A percentile compares a stretch with the other conserved stretches of the same genome.
Evolutionary conservation across 37 sponge, comb jelly and placozoan genomes (phyloP).

Genomic region (Cladorhizidae sp.): DNA sequence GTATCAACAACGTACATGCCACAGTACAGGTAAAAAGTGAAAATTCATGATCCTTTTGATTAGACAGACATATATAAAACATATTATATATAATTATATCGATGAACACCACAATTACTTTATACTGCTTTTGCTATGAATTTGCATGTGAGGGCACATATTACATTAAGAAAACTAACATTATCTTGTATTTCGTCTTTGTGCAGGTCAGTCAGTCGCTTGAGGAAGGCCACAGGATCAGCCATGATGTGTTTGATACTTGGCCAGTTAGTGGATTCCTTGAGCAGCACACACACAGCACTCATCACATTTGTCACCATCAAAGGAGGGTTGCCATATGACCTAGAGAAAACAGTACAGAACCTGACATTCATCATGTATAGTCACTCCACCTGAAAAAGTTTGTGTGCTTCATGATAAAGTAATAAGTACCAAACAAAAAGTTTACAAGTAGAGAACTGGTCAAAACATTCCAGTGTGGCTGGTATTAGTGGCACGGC

Average conservation of each 20-base stretch:
- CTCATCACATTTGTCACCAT: slow-evolving; percentile 83
- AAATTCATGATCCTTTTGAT: no score
- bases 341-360: slow-evolving; percentile 13
- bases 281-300: slow-evolving; percentile 74
- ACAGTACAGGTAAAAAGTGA: no score
- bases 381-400: background rate
- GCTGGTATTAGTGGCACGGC: no score
- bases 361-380: background rate
- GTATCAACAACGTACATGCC: no score
- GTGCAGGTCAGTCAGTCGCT: slow-evolving; percentile 45
- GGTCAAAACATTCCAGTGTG: no score
- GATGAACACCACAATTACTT: no score
- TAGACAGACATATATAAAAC: no score
- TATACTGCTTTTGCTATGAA: no score
- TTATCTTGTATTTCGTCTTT: slow-evolving; percentile 61
- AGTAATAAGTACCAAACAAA: background rate
- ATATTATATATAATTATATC: no score
- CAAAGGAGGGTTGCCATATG: slow-evolving; percentile 70
- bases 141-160: no score
- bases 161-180: slow-evolving; percentile 9
- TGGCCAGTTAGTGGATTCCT: slow-evolving; percentile 72
- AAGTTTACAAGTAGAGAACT: background rate
- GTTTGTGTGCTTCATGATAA: background rate
- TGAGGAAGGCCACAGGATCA: slow-evolving; percentile 42
- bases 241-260: slow-evolving; percentile 67